Evolutionary conservation across 2,113 vertebrate genomes (phyloP).

Genomic region (Aegotheles bennettii): DNA sequence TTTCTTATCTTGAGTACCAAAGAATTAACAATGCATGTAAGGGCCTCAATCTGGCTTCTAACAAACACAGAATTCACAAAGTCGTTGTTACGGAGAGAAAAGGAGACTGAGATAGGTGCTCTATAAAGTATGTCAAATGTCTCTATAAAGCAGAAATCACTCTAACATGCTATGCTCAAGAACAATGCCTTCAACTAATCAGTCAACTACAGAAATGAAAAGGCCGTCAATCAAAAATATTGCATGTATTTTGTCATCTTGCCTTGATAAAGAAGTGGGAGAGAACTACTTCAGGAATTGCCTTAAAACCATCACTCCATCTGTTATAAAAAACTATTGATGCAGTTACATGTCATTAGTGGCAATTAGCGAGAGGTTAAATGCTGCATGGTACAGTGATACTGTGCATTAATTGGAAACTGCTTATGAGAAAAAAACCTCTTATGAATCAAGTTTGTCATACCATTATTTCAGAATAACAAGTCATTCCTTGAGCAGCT

Average conservation of each 20-base stretch:
- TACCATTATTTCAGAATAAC: background rate
- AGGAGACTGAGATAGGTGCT: background rate
- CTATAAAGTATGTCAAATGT: background rate
- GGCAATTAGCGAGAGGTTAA: slow-evolving; percentile 51
- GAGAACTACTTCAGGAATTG: background rate
- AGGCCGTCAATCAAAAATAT: background rate
- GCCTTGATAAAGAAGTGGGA: background rate
- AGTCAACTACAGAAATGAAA: background rate
- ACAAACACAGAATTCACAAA: background rate
- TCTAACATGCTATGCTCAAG: background rate
- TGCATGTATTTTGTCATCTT: background rate
- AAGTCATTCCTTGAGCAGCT: background rate
- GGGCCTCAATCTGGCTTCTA: background rate
- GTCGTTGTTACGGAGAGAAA: background rate
- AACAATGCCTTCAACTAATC: background rate
- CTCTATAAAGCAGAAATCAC: background rate
- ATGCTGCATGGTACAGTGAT: background rate
- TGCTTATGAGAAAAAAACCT: background rate
- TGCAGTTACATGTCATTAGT: slow-evolving; percentile 18
- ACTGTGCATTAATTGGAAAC: slow-evolving; percentile 15
- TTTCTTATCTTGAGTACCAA: background rate
- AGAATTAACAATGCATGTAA: background rate
- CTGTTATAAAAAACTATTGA: background rate
- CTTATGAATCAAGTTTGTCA: background rate
- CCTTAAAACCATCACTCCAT: background rate